phyloP scores from a whole-genome alignment of 2,797 vertebrate species.

The Sphenodon punctatus region DNA sequence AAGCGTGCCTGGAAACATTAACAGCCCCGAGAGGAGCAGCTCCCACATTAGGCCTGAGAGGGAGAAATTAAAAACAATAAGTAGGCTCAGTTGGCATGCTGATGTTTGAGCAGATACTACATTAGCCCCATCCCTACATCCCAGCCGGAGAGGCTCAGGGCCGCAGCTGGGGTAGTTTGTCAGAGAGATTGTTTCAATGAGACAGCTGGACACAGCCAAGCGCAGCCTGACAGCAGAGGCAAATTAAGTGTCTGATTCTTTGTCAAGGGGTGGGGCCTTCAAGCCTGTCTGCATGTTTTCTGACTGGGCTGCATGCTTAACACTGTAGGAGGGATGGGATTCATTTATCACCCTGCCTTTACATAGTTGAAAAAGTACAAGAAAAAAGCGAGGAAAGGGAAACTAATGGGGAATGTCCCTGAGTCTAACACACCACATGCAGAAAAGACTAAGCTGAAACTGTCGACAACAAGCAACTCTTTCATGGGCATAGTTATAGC shows the following conservation, averaged over 20 bases:
- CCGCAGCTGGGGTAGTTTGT: conserved; percentile 2
- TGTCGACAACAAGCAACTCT: no score
- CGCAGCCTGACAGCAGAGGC: conserved; percentile 1
- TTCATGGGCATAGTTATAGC: no score
- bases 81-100: neutral
- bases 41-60: neutral
- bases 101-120: neutral
- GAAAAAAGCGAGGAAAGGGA: no score
- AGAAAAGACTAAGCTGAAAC: no score
- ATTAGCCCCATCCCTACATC: neutral
- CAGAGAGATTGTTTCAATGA: conserved; percentile 2
- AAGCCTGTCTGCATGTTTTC: neutral
- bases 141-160: neutral
- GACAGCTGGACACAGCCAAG: neutral
- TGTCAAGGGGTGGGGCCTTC: neutral
- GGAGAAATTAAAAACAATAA: neutral
- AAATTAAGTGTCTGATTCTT: neutral
- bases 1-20: neutral
- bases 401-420: no score
- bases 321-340: no score
- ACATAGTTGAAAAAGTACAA: no score
- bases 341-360: no score
- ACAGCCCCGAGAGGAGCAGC: neutral
- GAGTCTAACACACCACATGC: no score
- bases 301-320: neutral